Base-by-base conservation (phyloP, 2,888 invertebrate species). In the Stenoptilia bipunctidactyla region DNA sequence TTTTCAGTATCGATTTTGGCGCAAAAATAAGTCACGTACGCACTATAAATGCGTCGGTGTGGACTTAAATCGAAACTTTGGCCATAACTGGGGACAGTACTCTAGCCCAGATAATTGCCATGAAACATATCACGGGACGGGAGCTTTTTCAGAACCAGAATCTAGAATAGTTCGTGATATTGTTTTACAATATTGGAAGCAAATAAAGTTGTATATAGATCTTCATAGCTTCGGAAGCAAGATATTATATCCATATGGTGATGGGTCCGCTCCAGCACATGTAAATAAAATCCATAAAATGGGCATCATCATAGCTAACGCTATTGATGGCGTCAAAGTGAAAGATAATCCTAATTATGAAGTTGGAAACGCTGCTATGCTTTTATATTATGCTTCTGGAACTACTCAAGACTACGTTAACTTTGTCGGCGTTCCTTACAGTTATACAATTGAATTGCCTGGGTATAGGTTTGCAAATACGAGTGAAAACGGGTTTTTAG, bases 61-160 rank as follows among this genome's bases (percentile, higher is more conserved):
- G 0, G 92, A 93, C 63, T 86, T 89, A 2, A 93, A 93, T 58
- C 75, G 93, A 2, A 94, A 94, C 62, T 93, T 91, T 50, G 89
- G 86, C 39, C 85, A 87, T 43, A 85, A 89, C 45, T 93, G 92
- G 92, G 87, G 82, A 64, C 74, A 69, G 65, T 90, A 86, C 37
- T 82, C 87, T 2, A 87, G 87, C 41, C 62, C 62, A 1, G 76
- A 85, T 39, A 87, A 86, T 5, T 92, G 92, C 60, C 69, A 77
- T 6, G 87, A 90, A 1, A 80, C 85, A 0, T 93, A 80, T 58
- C 86, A 86, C 10, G 93, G 93, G 0, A 57, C 68, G 0, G 53
- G 56, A 10, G 59, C 90, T 0, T 89, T 89, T 58, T 91, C 92
- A 0, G 91, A 92, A 66, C 75, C 85, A 0, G 93, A 92, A 68